Evolutionary conservation across 2,888 invertebrate species (phyloP).

Genomic region (Serrognathus titanus): DNA sequence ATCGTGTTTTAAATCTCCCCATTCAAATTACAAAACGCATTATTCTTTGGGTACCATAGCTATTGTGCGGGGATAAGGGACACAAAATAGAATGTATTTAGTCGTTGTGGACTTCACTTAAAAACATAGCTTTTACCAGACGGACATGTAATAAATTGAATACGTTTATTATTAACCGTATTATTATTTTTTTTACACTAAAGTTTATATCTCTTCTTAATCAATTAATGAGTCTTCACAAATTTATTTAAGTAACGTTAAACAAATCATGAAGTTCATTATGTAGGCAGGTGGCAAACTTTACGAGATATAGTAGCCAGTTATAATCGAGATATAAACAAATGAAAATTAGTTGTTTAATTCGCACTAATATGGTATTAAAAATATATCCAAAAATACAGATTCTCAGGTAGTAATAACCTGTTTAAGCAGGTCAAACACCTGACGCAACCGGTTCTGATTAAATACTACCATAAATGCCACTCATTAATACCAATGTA

Average conservation of each 20-base stretch:
- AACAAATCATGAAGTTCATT: too few species aligned
- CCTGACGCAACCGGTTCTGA: slow-evolving; percentile 28
- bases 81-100: background rate
- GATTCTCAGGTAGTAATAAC: slow-evolving; percentile 22
- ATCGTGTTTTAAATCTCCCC: slow-evolving; percentile 41
- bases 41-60: slow-evolving; percentile 8
- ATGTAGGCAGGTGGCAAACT: background rate
- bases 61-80: background rate
- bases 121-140: too few species aligned
- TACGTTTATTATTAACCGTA: background rate
- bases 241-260: too few species aligned
- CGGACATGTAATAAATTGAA: too few species aligned
- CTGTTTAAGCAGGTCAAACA: slow-evolving; percentile 24
- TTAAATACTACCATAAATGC: slow-evolving; percentile 29
- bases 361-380: background rate
- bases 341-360: background rate
- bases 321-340: background rate
- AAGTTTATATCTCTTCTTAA: background rate
- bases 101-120: too few species aligned
- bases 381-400: slow-evolving; percentile 21
- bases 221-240: background rate
- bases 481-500: slow-evolving; percentile 30
- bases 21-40: slow-evolving; percentile 44
- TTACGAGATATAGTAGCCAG: background rate
- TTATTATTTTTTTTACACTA: background rate